Base-by-base conservation (phyloP, 1,140 invertebrate genomes). In the Heterodera carotae region DNA sequence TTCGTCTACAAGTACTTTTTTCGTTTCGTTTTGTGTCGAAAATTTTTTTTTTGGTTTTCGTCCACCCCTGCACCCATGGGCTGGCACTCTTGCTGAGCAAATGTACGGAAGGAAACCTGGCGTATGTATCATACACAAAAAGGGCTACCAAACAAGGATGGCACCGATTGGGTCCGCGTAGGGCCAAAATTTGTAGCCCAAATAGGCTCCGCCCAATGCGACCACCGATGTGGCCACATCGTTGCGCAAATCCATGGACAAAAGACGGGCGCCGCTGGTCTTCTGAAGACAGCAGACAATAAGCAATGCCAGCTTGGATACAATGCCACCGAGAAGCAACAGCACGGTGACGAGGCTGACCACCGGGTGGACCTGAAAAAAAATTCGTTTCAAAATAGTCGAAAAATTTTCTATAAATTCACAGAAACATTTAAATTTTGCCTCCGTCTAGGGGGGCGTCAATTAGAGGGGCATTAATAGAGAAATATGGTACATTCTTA, bases 101-200 rank as follows among this genome's bases (percentile, higher is more conserved):
- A n/a, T n/a, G n/a, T n/a, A n/a, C n/a, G n/a, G n/a, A n/a, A n/a
- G n/a, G n/a, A n/a, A n/a, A n/a, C n/a, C n/a, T n/a, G n/a, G n/a
- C n/a, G n/a, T n/a, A n/a, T n/a, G n/a, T n/a, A n/a, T n/a, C n/a
- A n/a, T n/a, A n/a, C n/a, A n/a, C n/a, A n/a, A n/a, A n/a, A n/a
- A n/a, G n/a, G n/a, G n/a, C n/a, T 62, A 82, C 82, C 82, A 83
- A 62, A 83, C 77, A 33, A 83, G 33, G 22, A 83, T 83, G 29
- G 82, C 82, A 25, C 82, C 82, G 31, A 84, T 75, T 8, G 82
- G 82, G 59, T 83, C 82, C 22, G 82, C 82, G 31, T 78, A 83
- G 15, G 34, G 59, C 77, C 78, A 83, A 48, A 64, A 82, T 18
- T 83, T 67, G 72, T 84, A 78, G 15, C 82, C 82, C 43, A 83